A percentile compares a stretch with the other conserved stretches of the same genome.
phyloP scores from a whole-genome alignment of 1,140 invertebrate species.

The Dreissena rostriformis region DNA sequence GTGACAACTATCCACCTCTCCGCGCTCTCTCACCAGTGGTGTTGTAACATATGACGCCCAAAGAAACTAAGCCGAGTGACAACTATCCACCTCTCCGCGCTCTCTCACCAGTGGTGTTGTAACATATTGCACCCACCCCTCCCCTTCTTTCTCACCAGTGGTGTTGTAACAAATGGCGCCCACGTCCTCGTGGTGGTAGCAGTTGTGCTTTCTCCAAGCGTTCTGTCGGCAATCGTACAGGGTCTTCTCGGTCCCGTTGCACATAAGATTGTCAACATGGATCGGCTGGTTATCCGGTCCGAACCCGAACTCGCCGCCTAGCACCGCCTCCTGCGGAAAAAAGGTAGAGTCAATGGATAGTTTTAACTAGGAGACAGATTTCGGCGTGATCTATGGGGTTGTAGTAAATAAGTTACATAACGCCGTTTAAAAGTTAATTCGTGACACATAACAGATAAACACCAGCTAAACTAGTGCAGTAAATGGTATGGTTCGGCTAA shows the following conservation, averaged over 20 bases:
- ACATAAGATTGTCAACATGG: constrained; percentile 52
- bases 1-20: too few species aligned
- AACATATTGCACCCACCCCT: background rate
- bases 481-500: too few species aligned
- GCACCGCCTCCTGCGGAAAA: constrained; percentile 10
- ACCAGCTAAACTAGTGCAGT: too few species aligned
- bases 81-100: too few species aligned
- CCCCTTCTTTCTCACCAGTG: constrained; percentile 30
- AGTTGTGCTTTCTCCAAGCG: constrained; percentile 53
- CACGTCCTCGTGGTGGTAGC: constrained; percentile 59
- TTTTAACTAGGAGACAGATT: background rate
- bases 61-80: too few species aligned
- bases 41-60: too few species aligned
- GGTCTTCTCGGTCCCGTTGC: constrained; percentile 44
- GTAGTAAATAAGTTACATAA: too few species aligned
- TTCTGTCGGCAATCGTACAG: constrained; percentile 38
- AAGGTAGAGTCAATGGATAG: background rate
- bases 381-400: background rate
- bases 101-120: too few species aligned
- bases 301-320: constrained; percentile 2
- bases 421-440: too few species aligned
- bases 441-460: too few species aligned
- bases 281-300: constrained; percentile 7
- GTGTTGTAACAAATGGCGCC: constrained; percentile 55
- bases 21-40: too few species aligned